Conservation (phyloP, 2,797 vertebrate genomes). For the Gorsachius magnificus region DNA sequence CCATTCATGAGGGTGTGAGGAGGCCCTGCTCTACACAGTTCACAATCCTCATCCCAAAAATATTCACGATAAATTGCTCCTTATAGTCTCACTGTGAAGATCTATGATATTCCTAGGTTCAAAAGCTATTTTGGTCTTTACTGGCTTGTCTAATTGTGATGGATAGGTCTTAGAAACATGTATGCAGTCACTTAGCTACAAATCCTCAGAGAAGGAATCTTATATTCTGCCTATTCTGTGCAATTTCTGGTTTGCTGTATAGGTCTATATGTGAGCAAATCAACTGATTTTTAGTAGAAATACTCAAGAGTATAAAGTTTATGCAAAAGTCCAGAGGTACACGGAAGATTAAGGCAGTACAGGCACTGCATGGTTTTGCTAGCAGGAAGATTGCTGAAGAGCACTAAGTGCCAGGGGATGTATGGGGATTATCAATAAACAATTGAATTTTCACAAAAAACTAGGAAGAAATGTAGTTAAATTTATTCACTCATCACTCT, state of each 20-base stretch:
- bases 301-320: background rate
- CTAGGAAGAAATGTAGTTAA: background rate
- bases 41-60: background rate
- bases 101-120: background rate
- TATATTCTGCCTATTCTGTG: background rate
- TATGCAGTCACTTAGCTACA: background rate
- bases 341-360: background rate
- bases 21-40: background rate
- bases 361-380: background rate
- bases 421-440: background rate
- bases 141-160: background rate
- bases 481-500: background rate
- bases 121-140: background rate
- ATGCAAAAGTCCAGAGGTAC: background rate
- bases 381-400: background rate
- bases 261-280: background rate
- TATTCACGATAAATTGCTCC: background rate
- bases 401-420: background rate
- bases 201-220: background rate
- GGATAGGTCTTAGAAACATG: background rate
- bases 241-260: background rate
- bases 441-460: background rate
- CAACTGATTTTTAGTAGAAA: background rate
- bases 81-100: background rate
- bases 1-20: background rate